Conservation (phyloP, 2,797 vertebrate species). For the Protosalanx chinensis region DNA sequence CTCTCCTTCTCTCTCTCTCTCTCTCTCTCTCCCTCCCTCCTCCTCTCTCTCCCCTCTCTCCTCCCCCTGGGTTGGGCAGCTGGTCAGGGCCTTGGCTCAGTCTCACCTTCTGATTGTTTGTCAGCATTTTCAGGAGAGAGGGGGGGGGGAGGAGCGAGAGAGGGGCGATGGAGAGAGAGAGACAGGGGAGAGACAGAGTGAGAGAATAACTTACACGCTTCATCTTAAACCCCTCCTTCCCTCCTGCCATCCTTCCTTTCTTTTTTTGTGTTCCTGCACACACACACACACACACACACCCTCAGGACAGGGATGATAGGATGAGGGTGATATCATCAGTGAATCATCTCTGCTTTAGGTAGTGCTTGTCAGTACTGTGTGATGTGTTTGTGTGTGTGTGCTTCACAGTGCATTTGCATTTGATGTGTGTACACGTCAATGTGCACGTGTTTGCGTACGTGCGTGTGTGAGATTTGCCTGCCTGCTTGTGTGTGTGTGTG, state of each 20-base stretch:
- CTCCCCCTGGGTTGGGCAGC: constrained; percentile 49
- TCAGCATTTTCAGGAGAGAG: constrained; percentile 64
- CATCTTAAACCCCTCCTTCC: background rate
- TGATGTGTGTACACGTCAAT: too few species aligned
- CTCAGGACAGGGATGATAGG: background rate
- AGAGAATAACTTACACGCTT: constrained; percentile 48
- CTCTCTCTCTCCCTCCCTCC: constrained; percentile 7
- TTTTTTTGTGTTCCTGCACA: too few species aligned
- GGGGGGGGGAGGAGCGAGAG: too few species aligned
- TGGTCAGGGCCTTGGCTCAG: constrained; percentile 39
- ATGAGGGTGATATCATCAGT: too few species aligned
- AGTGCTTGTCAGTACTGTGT: too few species aligned
- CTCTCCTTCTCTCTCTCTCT: constrained; percentile 24
- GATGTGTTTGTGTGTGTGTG: too few species aligned
- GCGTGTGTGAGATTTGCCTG: background rate
- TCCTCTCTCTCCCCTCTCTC: constrained; percentile 27
- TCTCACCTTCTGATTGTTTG: constrained; percentile 59
- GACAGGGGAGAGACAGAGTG: constrained; percentile 36
- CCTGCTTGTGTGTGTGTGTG: background rate
- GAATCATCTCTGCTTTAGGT: too few species aligned
- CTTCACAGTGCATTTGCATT: too few species aligned
- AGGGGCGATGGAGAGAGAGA: constrained; percentile 17
- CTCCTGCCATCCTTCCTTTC: background rate
- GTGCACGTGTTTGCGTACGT: too few species aligned
- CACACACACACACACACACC: constrained; percentile 36